A percentile compares a stretch with the other conserved stretches of the same genome.
These are phyloP conservation scores for Aix galericulata DNA, from an alignment of 2,113 vertebrate species.

Conservation along the genomic window DNA sequence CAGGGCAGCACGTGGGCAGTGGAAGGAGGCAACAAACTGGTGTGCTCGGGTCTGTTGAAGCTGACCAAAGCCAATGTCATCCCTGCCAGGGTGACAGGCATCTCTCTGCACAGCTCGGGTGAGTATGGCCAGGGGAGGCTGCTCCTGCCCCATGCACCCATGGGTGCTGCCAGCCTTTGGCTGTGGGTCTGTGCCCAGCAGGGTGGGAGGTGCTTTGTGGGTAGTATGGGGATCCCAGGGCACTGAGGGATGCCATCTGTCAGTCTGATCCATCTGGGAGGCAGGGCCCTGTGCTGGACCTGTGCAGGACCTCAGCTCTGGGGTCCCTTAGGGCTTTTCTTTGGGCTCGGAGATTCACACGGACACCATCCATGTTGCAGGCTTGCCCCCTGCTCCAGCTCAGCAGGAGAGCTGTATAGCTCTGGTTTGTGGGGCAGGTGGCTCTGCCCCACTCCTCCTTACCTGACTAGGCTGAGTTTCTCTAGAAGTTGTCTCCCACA, in stretches of 20 bases:
- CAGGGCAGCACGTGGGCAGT: slow-evolving; percentile 95
- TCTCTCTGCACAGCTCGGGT: slow-evolving; percentile 84
- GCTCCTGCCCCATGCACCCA: neutral
- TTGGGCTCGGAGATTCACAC: neutral
- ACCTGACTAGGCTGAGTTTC: neutral
- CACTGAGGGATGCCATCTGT: neutral
- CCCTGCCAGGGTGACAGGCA: slow-evolving; percentile 82
- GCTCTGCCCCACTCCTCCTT: neutral
- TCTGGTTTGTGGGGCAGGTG: rapidly evolving
- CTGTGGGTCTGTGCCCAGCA: rapidly evolving
- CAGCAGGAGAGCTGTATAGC: neutral
- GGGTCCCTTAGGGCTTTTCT: neutral
- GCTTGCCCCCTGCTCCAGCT: neutral
- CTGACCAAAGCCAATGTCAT: slow-evolving; percentile 89
- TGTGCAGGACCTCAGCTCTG: neutral
- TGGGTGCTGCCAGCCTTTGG: rapidly evolving
- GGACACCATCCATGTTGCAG: neutral
- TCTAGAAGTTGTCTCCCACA: neutral
- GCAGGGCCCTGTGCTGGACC: neutral
- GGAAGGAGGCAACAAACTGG: slow-evolving; percentile 95
- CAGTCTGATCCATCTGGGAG: neutral
- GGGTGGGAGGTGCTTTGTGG: neutral
- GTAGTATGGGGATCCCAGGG: neutral
- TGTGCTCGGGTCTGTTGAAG: slow-evolving; percentile 92
- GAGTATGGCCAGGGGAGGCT: neutral